Conservation (phyloP, 2,888 invertebrate genomes). For the Kryphioiulus occultus region DNA sequence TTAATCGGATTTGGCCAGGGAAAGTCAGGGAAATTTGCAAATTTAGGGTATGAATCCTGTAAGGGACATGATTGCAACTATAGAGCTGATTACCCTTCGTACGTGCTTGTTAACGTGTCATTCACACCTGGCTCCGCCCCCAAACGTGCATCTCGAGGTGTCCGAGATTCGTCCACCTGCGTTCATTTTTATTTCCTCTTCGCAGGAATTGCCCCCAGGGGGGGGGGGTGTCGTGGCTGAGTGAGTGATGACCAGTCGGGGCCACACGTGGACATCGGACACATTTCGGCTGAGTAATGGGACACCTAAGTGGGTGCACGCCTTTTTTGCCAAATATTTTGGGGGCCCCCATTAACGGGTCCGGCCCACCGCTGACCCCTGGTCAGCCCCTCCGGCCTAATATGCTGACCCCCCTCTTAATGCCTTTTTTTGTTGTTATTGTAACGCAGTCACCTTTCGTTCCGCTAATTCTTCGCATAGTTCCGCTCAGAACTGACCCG, state of each 20-base stretch:
- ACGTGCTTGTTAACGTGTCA: no score
- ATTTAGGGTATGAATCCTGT: no score
- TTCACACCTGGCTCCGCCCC: no score
- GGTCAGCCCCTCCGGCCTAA: not conserved
- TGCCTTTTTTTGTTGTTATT: slow-evolving; percentile 27
- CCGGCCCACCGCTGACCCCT: not conserved
- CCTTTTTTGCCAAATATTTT: not conserved
- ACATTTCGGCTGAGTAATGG: not conserved
- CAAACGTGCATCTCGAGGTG: not conserved
- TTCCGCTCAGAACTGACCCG: not conserved
- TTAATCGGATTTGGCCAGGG: no score
- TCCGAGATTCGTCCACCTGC: not conserved
- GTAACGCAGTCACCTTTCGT: slow-evolving; percentile 35
- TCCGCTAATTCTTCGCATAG: not conserved
- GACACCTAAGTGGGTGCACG: slow-evolving; percentile 17
- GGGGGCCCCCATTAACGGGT: not conserved
- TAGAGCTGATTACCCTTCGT: no score
- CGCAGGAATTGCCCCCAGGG: not conserved
- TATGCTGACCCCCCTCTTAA: not conserved
- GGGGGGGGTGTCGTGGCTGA: not conserved
- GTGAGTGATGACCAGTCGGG: no score
- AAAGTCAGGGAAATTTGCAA: no score
- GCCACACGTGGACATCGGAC: slow-evolving; percentile 26
- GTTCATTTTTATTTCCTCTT: not conserved
- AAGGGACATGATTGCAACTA: no score